Evolutionary conservation across 92 coral and sea anemone genomes (phyloP).

Genomic region (Palythoa grandis): DNA sequence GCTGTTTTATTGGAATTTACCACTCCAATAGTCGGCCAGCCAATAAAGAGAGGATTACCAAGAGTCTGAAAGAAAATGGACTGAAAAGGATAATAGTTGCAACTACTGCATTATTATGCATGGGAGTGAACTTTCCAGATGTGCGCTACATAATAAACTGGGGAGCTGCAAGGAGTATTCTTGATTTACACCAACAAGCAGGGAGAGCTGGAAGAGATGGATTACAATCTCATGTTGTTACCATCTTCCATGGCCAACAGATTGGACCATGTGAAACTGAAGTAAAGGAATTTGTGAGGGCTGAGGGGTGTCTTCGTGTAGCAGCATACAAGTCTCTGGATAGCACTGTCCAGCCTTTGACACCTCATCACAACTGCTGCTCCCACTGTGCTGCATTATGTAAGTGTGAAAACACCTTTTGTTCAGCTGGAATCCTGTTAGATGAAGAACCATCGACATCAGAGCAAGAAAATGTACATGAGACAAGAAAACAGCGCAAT

Average conservation of each 20-base stretch:
- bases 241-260: slow-evolving; percentile 70
- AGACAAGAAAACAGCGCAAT: slow-evolving; percentile 9
- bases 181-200: slow-evolving; percentile 27
- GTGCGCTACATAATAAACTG: slow-evolving; percentile 19
- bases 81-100: slow-evolving; percentile 8
- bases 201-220: slow-evolving; percentile 43
- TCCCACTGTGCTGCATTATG: slow-evolving; percentile 51
- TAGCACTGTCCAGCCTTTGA: slow-evolving; percentile 48
- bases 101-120: slow-evolving; percentile 23
- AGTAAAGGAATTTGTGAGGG: slow-evolving; percentile 72
- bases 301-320: slow-evolving; percentile 64
- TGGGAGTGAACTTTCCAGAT: slow-evolving; percentile 42
- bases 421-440: slow-evolving; percentile 18
- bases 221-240: slow-evolving; percentile 37
- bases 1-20: slow-evolving; percentile 4
- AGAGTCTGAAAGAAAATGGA: slow-evolving; percentile 13
- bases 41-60: slow-evolving; percentile 3
- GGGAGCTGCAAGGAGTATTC: slow-evolving; percentile 34
- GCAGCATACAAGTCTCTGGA: slow-evolving; percentile 62
- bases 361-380: slow-evolving; percentile 66
- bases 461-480: not conserved
- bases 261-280: slow-evolving; percentile 61
- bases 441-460: slow-evolving; percentile 36
- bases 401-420: slow-evolving; percentile 50
- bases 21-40: slow-evolving; percentile 4